These are phyloP conservation scores for Phalloptychus januarius DNA, from an alignment of 2,797 vertebrate species.

Conservation along the genomic window DNA sequence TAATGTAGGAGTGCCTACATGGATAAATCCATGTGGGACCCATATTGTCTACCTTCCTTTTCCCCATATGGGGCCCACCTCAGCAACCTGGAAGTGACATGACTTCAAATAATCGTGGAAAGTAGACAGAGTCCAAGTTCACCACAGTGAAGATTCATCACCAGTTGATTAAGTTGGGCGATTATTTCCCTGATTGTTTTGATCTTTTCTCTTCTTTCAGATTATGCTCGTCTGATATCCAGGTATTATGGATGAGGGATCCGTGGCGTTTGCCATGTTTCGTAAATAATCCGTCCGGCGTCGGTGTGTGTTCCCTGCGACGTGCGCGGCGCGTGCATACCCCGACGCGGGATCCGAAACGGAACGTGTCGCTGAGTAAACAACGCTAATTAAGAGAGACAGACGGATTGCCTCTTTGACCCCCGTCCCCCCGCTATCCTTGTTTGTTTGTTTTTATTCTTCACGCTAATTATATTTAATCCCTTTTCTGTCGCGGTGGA, in stretches of 20 bases:
- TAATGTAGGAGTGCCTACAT: too few relatives aligned
- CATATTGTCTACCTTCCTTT: too few relatives aligned
- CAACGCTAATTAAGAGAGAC: constrained; percentile 82
- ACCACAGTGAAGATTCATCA: not conserved
- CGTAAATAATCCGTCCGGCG: not conserved
- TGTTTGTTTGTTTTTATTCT: constrained; percentile 82
- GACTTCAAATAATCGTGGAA: not conserved
- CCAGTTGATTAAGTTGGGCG: not conserved
- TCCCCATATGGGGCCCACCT: too few relatives aligned
- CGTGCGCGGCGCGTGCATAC: constrained; percentile 4
- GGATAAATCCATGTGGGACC: too few relatives aligned
- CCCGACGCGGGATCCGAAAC: constrained; percentile 44
- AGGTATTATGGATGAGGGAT: not conserved
- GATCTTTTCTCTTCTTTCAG: not conserved
- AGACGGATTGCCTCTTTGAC: constrained; percentile 73
- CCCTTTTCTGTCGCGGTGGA: constrained; percentile 58
- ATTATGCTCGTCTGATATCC: not conserved
- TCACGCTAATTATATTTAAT: constrained; percentile 84
- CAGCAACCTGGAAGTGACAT: too few relatives aligned
- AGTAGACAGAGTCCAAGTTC: not conserved
- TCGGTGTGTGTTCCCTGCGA: not conserved
- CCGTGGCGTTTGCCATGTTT: not conserved
- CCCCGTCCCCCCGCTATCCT: constrained; percentile 57
- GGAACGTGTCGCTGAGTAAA: constrained; percentile 76
- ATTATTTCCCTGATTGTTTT: not conserved